These are phyloP conservation scores for Temnothorax curvispinosus DNA, from an alignment of 1,140 invertebrate genomes.

Conservation along the genomic window DNA sequence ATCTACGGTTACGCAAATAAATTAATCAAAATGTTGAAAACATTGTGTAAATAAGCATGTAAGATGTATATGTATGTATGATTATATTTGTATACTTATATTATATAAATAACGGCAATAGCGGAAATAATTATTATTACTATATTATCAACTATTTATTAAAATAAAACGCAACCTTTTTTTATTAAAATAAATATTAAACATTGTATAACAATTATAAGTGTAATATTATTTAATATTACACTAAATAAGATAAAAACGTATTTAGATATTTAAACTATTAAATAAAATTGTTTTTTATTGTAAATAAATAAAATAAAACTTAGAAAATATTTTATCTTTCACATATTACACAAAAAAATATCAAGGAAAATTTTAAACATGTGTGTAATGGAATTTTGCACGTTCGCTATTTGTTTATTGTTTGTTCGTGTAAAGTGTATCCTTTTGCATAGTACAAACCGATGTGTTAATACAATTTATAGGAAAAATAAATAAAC, in stretches of 20 bases:
- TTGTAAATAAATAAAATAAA: not conserved
- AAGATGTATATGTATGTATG: not conserved
- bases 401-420: not conserved
- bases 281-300: not conserved
- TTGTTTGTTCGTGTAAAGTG: not conserved
- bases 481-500: slow-evolving; percentile 41
- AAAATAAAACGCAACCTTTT: not conserved
- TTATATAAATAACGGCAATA: not conserved
- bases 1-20: not conserved
- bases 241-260: not conserved
- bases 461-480: not conserved
- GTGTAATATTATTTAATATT: too few species aligned
- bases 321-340: not conserved
- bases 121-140: not conserved
- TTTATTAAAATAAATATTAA: not conserved
- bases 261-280: not conserved
- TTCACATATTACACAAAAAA: not conserved
- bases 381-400: not conserved
- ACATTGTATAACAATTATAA: not conserved
- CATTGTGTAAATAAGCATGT: not conserved
- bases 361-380: not conserved
- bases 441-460: not conserved
- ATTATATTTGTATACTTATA: not conserved
- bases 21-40: not conserved
- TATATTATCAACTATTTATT: not conserved